These are phyloP conservation scores for Ichneumon xanthorius DNA, from an alignment of 2,888 invertebrate species.

Conservation along the genomic window DNA sequence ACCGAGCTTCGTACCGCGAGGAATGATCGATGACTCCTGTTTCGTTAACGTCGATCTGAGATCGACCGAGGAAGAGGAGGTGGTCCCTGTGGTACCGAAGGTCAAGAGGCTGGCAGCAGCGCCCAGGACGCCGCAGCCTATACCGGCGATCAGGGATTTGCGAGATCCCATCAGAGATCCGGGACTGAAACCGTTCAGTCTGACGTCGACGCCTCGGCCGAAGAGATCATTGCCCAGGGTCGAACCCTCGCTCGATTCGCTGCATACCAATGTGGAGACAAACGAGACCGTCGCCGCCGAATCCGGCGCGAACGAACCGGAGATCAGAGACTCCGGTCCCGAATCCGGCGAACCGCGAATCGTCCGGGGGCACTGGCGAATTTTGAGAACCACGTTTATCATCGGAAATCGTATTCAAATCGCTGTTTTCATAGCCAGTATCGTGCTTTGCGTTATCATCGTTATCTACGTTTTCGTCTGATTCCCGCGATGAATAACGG, in stretches of 20 bases:
- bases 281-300: slow-evolving; percentile 58
- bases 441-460: slow-evolving; percentile 68
- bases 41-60: slow-evolving; percentile 72
- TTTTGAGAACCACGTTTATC: slow-evolving; percentile 62
- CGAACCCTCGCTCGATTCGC: slow-evolving; percentile 57
- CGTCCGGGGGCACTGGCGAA: slow-evolving; percentile 55
- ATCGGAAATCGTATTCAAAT: slow-evolving; percentile 70
- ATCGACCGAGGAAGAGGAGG: not conserved
- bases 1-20: slow-evolving; percentile 45
- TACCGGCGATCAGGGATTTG: slow-evolving; percentile 26
- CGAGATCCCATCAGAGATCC: slow-evolving; percentile 59
- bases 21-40: slow-evolving; percentile 68
- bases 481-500: slow-evolving; percentile 23
- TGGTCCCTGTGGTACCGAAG: not conserved
- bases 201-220: slow-evolving; percentile 66
- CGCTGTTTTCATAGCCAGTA: slow-evolving; percentile 69
- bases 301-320: slow-evolving; percentile 45
- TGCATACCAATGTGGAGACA: slow-evolving; percentile 49
- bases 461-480: slow-evolving; percentile 70
- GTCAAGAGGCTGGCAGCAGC: slow-evolving; percentile 13
- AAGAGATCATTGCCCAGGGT: slow-evolving; percentile 67
- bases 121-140: not conserved
- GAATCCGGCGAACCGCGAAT: slow-evolving; percentile 43
- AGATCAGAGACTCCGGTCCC: slow-evolving; percentile 42
- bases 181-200: slow-evolving; percentile 71